Evolutionary conservation across 2,113 vertebrate genomes (phyloP).

Genomic region (Eudyptes chrysolophus): DNA sequence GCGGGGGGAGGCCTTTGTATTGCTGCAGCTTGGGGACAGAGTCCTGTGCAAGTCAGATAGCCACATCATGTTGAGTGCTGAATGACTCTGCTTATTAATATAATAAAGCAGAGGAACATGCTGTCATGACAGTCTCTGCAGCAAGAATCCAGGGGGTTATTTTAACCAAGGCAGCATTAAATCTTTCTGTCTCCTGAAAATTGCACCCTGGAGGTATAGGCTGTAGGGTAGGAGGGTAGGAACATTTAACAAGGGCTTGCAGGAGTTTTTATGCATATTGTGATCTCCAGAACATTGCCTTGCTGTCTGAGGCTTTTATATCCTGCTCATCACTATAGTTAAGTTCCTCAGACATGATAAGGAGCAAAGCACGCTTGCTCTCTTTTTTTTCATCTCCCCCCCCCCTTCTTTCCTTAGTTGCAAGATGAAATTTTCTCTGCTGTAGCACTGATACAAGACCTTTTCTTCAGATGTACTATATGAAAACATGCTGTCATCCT

Average conservation of each 20-base stretch:
- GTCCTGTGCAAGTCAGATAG: neutral
- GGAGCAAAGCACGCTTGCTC: neutral
- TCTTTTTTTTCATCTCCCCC: too few relatives aligned
- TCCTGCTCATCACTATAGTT: neutral
- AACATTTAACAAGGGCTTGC: constrained; percentile 6
- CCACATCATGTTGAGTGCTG: constrained; percentile 29
- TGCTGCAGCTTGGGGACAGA: neutral
- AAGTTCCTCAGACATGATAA: neutral
- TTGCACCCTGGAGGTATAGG: neutral
- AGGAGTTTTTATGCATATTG: neutral
- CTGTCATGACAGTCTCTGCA: neutral
- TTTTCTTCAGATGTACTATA: neutral
- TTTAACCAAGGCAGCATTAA: constrained; percentile 6
- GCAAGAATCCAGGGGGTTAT: neutral
- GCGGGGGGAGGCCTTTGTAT: neutral
- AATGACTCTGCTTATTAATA: constrained; percentile 45
- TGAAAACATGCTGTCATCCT: neutral
- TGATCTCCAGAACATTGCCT: neutral
- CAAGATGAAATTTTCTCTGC: neutral
- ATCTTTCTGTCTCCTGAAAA: constrained; percentile 46
- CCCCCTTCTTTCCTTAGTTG: too few relatives aligned
- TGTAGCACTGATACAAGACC: neutral
- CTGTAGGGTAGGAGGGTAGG: neutral
- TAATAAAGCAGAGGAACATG: constrained; percentile 38
- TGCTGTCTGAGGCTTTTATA: constrained; percentile 21